Conservation (phyloP, 2,797 vertebrate species). For the Mycteria americana region DNA sequence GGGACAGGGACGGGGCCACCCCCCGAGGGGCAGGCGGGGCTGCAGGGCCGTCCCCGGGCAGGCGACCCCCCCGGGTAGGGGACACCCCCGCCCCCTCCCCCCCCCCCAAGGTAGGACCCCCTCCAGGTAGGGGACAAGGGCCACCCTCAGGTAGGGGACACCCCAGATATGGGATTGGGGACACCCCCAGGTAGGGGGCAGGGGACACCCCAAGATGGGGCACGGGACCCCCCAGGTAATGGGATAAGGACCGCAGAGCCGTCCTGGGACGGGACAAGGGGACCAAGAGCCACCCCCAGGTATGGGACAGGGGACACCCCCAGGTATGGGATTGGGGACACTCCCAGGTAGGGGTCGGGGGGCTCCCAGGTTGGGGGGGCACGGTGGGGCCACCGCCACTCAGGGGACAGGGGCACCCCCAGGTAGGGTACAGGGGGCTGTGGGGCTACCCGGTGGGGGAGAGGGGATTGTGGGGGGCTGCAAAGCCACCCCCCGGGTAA, state of each 20-base stretch:
- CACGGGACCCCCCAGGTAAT: not conserved
- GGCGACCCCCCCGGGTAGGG: not conserved
- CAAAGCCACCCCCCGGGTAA: not conserved
- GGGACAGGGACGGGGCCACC: not conserved
- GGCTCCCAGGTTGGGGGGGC: not conserved
- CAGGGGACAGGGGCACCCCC: not conserved
- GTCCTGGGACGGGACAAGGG: not conserved
- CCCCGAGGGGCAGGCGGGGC: not conserved
- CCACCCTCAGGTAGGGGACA: not conserved
- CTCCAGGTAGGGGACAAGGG: not conserved
- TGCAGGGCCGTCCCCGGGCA: not conserved
- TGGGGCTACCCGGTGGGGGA: not conserved
- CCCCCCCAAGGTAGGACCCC: not conserved
- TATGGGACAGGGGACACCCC: not conserved
- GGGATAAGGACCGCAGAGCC: not conserved
- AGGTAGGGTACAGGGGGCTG: not conserved
- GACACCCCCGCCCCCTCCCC: not conserved
- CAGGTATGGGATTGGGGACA: not conserved
- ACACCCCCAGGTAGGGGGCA: not conserved
- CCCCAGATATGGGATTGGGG: not conserved
- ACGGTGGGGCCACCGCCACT: not conserved
- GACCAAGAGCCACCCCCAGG: not conserved
- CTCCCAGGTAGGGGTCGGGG: not conserved
- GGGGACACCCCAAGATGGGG: not conserved
- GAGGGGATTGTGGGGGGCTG: fast-evolving